Evolutionary conservation across 2,797 vertebrate species (phyloP).

Genomic region (Gymnopithys bicolor): DNA sequence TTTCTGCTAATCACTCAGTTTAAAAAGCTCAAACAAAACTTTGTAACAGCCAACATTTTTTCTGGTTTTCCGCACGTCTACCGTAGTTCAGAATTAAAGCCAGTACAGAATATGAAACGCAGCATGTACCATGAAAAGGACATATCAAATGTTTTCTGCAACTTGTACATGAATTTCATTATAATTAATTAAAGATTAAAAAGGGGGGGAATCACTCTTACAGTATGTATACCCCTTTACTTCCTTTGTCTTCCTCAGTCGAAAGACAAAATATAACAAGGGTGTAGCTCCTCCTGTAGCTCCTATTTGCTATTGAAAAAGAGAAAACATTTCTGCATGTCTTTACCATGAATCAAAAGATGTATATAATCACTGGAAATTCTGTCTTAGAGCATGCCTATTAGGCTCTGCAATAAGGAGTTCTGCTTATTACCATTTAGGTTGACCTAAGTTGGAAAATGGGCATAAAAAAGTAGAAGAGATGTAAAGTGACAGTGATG

Average conservation of each 20-base stretch:
- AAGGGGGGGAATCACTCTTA: neutral
- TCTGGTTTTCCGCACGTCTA: conserved; percentile 64
- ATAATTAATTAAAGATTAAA: conserved; percentile 58
- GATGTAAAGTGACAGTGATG: neutral
- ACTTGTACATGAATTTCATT: conserved; percentile 54
- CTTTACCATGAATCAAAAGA: conserved; percentile 34
- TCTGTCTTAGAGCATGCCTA: neutral
- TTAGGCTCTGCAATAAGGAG: neutral
- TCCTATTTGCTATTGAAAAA: conserved; percentile 47
- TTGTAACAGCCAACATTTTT: conserved; percentile 83
- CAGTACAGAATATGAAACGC: conserved; percentile 10
- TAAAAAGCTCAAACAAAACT: conserved; percentile 93
- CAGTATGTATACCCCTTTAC: conserved; percentile 29
- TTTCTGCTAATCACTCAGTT: conserved; percentile 99
- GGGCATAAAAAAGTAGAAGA: neutral
- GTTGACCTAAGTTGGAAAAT: neutral
- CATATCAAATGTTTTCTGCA: conserved; percentile 46
- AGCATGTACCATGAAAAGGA: conserved; percentile 29
- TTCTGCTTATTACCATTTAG: neutral
- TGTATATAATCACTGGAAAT: neutral
- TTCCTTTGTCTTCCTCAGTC: conserved; percentile 43
- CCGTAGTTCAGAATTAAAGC: conserved; percentile 57
- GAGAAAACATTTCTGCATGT: conserved; percentile 52
- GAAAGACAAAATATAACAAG: conserved; percentile 46
- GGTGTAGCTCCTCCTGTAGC: neutral